These are phyloP conservation scores for Styela plicata DNA, from an alignment of 23 tunicate genomes.

Conservation along the genomic window DNA sequence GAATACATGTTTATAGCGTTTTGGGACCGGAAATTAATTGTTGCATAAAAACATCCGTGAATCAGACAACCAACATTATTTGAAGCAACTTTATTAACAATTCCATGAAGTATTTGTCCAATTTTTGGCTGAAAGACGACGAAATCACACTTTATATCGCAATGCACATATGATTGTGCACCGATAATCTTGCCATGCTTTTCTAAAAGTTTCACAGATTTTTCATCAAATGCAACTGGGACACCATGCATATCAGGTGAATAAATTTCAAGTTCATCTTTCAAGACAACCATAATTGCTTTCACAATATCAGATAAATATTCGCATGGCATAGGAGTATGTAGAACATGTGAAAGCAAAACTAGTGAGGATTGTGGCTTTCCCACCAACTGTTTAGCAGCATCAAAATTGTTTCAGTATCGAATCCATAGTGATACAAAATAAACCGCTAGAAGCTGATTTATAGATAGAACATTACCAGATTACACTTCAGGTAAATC, in stretches of 20 bases:
- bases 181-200: constrained; percentile 34
- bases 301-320: constrained; percentile 45
- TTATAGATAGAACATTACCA: too few species aligned
- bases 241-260: constrained; percentile 43
- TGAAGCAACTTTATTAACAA: constrained; percentile 24
- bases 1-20: not conserved
- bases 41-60: constrained; percentile 65
- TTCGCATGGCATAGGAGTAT: constrained; percentile 35
- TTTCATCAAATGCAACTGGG: constrained; percentile 70
- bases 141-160: constrained; percentile 48
- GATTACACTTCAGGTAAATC: too few species aligned
- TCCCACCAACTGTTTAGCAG: constrained; percentile 1
- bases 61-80: constrained; percentile 44
- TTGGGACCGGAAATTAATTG: constrained; percentile 4
- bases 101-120: constrained; percentile 38
- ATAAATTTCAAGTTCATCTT: constrained; percentile 38
- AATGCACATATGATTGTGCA: constrained; percentile 66
- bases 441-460: too few species aligned
- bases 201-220: constrained; percentile 51
- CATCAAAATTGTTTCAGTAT: not conserved
- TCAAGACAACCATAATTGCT: constrained; percentile 30
- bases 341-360: constrained; percentile 8
- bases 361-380: constrained; percentile 3
- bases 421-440: not conserved
- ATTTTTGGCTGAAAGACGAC: constrained; percentile 60